Evolutionary conservation across 2,888 invertebrate genomes (phyloP).

Genomic region (Pseudanteris insignis): DNA sequence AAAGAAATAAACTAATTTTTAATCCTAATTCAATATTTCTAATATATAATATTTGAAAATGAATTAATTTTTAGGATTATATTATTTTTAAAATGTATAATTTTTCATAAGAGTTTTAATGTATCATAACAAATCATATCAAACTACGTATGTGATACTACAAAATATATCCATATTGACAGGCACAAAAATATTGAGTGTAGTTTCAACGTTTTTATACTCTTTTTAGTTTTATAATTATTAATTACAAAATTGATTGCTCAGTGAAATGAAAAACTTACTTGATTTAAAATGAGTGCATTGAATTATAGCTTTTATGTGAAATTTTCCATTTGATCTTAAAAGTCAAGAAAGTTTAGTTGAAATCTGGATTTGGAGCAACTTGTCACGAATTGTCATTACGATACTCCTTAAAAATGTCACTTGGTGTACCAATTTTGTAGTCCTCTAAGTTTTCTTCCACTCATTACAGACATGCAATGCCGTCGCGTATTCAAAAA

Average conservation of each 20-base stretch:
- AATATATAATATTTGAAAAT: too few relatives aligned
- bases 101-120: neutral
- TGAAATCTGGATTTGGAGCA: slow-evolving; percentile 47
- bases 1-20: too few relatives aligned
- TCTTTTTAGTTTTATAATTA: too few relatives aligned
- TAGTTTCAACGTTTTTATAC: neutral
- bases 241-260: neutral
- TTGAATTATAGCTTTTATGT: slow-evolving; percentile 66
- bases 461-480: neutral
- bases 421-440: slow-evolving; percentile 7
- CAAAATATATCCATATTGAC: slow-evolving; percentile 40
- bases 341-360: slow-evolving; percentile 61
- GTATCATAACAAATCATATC: slow-evolving; percentile 3
- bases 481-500: neutral
- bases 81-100: too few relatives aligned
- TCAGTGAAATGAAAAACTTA: slow-evolving; percentile 11
- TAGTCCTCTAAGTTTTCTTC: neutral
- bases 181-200: slow-evolving; percentile 20
- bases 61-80: too few relatives aligned
- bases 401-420: slow-evolving; percentile 29
- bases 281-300: slow-evolving; percentile 48
- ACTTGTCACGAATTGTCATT: slow-evolving; percentile 56
- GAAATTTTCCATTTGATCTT: slow-evolving; percentile 56
- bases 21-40: too few relatives aligned
- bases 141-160: neutral